phyloP scores from a whole-genome alignment of 2,888 invertebrate species.

The Cephus pygmeus region DNA sequence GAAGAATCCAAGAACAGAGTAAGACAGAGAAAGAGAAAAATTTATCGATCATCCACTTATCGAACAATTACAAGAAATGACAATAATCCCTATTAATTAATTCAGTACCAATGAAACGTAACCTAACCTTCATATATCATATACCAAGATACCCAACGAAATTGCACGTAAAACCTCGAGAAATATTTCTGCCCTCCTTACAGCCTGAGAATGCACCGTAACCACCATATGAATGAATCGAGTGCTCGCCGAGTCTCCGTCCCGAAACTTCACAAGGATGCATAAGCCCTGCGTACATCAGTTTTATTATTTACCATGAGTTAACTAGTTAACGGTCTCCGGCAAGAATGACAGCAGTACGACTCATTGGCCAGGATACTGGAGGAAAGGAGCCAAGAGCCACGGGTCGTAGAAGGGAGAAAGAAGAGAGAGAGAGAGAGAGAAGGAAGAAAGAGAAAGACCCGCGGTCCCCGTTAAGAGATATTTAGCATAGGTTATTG shows the following conservation, averaged over 20 bases:
- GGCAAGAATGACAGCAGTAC: background rate
- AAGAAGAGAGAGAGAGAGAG: background rate
- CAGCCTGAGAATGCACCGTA: background rate
- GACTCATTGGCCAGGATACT: slow-evolving; percentile 14
- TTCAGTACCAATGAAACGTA: background rate
- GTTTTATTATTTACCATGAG: background rate
- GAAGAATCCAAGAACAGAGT: background rate
- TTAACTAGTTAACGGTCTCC: background rate
- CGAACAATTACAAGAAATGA: background rate
- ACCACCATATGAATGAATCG: background rate
- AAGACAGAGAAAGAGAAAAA: background rate
- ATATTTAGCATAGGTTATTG: slow-evolving; percentile 23
- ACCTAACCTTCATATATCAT: background rate
- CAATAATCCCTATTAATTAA: background rate
- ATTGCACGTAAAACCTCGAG: background rate
- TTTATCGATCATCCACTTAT: background rate
- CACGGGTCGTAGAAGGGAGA: background rate
- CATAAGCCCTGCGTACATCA: background rate
- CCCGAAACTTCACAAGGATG: background rate
- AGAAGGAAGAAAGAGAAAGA: background rate
- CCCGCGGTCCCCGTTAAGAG: slow-evolving; percentile 20
- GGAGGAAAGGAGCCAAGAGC: slow-evolving; percentile 10
- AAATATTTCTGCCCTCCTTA: background rate
- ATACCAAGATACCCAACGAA: background rate
- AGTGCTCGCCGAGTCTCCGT: background rate